Percentiles rank a stretch among this genome's conserved stretches.
phyloP scores from a whole-genome alignment of 2,888 invertebrate genomes.

The Tipula confusa region DNA sequence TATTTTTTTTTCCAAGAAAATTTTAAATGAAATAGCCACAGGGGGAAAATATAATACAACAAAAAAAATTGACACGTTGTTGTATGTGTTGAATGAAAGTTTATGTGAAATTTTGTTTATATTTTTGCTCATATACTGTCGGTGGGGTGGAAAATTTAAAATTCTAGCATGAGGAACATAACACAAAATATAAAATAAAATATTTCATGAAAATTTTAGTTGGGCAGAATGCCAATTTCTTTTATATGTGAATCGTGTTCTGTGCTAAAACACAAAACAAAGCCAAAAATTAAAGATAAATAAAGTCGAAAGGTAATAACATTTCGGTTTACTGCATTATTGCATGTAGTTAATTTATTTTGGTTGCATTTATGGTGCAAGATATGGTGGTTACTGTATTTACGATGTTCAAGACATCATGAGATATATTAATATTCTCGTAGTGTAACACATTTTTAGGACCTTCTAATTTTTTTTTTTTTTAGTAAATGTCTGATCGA shows the following conservation, averaged over 20 bases:
- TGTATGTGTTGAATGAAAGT: slow-evolving; percentile 3
- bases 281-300: neutral
- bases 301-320: neutral
- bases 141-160: neutral
- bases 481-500: neutral
- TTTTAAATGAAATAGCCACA: neutral
- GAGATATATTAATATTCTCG: neutral
- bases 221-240: neutral
- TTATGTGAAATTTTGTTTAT: neutral
- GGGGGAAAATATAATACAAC: neutral
- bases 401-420: neutral
- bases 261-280: neutral
- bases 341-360: neutral
- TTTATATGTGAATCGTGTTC: neutral
- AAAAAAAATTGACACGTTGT: neutral
- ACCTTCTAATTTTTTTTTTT: neutral
- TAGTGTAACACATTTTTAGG: neutral
- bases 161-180: neutral
- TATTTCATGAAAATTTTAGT: neutral
- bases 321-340: neutral
- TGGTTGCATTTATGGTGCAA: neutral
- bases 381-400: neutral
- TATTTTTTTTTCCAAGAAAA: neutral
- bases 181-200: neutral
- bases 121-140: neutral